phyloP scores from a whole-genome alignment of 2,797 vertebrate species.

The Merluccius polli region DNA sequence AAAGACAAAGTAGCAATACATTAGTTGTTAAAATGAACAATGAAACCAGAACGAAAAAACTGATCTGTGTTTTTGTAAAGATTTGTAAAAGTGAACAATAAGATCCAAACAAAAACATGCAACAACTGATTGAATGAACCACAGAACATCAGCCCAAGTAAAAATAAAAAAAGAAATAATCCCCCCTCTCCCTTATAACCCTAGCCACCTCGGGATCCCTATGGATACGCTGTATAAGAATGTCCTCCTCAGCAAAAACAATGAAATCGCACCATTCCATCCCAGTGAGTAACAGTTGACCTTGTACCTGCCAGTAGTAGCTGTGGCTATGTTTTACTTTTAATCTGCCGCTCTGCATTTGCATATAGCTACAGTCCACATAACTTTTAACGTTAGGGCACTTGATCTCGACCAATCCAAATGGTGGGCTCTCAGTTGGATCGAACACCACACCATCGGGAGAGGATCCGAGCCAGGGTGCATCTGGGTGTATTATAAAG shows the following conservation, averaged over 20 bases:
- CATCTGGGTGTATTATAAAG: constrained; percentile 19
- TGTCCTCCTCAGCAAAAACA: neutral
- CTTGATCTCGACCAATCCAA: constrained; percentile 18
- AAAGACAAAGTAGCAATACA: too few relatives aligned
- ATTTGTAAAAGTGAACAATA: too few relatives aligned
- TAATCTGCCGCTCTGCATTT: neutral
- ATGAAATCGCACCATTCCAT: constrained; percentile 25
- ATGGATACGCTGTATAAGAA: neutral
- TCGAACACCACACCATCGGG: constrained; percentile 19
- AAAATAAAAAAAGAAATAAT: neutral
- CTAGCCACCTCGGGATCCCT: neutral
- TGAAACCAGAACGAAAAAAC: too few relatives aligned
- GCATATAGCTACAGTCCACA: constrained; percentile 9
- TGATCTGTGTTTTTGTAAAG: too few relatives aligned
- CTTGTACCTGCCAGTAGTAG: constrained; percentile 19
- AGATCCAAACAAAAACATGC: too few relatives aligned
- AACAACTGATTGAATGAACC: too few relatives aligned
- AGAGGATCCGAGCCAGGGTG: constrained; percentile 13
- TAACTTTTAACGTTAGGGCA: constrained; percentile 13
- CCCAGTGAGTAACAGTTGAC: constrained; percentile 11
- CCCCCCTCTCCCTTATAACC: neutral
- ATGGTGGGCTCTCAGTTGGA: constrained; percentile 13
- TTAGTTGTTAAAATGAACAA: too few relatives aligned
- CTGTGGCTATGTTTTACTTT: constrained; percentile 3
- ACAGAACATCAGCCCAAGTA: too few relatives aligned